Conservation (phyloP, 2,113 vertebrate species). For the Saguinus midas region DNA sequence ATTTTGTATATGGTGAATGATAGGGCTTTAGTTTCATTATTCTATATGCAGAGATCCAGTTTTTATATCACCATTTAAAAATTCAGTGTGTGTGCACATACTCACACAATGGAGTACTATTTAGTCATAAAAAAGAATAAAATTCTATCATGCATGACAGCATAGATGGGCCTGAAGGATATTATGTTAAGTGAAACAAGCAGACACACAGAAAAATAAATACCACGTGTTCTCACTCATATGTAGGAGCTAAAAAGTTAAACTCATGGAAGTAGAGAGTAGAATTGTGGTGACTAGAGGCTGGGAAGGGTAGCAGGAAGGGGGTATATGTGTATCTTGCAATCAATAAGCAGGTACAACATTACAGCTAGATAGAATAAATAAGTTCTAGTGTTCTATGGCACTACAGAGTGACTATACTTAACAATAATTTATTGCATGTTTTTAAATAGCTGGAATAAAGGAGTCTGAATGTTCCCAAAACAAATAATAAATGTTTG, state of each 20-base stretch:
- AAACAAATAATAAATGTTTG: background rate
- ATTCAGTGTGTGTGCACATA: background rate
- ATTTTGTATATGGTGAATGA: background rate
- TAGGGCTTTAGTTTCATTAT: background rate
- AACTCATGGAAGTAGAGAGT: background rate
- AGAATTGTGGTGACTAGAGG: background rate
- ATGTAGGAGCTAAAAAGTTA: background rate
- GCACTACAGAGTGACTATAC: background rate
- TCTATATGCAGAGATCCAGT: background rate
- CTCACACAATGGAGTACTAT: background rate
- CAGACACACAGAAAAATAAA: background rate
- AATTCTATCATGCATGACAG: background rate
- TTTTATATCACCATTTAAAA: background rate
- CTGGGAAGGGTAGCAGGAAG: background rate
- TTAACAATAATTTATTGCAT: background rate
- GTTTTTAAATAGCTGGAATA: background rate
- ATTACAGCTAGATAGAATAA: background rate
- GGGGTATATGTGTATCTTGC: background rate
- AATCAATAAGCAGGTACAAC: background rate
- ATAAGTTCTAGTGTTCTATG: background rate
- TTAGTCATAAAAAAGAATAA: background rate
- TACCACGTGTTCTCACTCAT: background rate
- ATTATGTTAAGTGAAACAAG: background rate
- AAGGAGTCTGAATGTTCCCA: background rate
- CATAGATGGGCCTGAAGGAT: background rate